Percentiles rank a stretch among this genome's conserved stretches.
phyloP scores from a whole-genome alignment of 2,797 vertebrate genomes.

The Pyrocephalus nanus region DNA sequence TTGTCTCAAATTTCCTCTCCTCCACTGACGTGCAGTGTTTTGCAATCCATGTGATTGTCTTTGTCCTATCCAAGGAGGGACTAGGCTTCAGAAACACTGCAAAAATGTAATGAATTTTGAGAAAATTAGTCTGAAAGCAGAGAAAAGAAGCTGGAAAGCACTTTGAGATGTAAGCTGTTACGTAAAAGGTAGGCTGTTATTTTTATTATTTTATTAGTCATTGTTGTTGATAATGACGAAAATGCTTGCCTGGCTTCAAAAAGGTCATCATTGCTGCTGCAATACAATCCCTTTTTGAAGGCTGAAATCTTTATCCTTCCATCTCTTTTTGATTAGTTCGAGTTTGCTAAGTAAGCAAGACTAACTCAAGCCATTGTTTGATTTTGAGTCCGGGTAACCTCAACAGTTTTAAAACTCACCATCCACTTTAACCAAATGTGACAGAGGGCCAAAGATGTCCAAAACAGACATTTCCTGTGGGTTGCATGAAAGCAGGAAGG shows the following conservation, averaged over 20 bases:
- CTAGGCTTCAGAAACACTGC: neutral
- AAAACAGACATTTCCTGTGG: neutral
- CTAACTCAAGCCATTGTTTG: neutral
- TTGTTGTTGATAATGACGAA: slow-evolving; percentile 29
- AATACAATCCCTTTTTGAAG: neutral
- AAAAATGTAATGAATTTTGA: neutral
- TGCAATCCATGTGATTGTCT: neutral
- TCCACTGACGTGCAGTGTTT: neutral
- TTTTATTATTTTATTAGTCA: slow-evolving; percentile 26
- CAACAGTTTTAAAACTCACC: neutral
- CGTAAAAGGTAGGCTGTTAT: neutral
- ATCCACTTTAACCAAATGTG: neutral
- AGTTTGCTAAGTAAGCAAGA: neutral
- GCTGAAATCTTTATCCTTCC: neutral
- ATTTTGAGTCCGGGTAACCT: neutral
- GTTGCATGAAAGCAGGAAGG: neutral
- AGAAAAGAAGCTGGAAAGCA: slow-evolving; percentile 7
- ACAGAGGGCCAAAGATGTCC: neutral
- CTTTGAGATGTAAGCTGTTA: neutral
- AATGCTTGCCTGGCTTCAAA: neutral
- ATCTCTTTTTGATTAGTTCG: neutral
- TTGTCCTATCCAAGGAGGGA: neutral
- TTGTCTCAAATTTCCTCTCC: neutral
- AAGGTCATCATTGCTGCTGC: neutral
- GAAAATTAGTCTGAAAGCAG: neutral